Evolutionary conservation across 2,888 invertebrate species (phyloP).

Genomic region (Chironomus riparius): DNA sequence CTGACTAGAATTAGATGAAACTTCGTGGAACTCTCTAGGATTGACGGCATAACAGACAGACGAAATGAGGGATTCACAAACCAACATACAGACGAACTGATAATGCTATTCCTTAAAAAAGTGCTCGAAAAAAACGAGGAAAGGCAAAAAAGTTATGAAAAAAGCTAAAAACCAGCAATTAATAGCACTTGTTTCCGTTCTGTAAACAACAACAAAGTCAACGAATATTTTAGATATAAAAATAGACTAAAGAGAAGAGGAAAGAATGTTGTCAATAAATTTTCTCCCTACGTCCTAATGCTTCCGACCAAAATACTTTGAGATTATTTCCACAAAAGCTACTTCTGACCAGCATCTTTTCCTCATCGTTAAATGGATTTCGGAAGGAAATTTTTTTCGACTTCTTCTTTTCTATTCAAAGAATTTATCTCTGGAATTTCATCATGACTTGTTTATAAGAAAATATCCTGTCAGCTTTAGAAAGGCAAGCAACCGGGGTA

Average conservation of each 20-base stretch:
- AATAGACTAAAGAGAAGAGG: neutral
- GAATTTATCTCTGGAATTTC: neutral
- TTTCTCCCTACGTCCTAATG: neutral
- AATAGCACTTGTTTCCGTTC: conserved; percentile 3
- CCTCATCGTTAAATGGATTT: too few relatives aligned
- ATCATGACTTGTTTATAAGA: too few relatives aligned
- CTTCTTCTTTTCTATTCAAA: neutral
- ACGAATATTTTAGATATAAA: neutral
- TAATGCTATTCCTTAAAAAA: too few relatives aligned
- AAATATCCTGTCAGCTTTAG: too few relatives aligned
- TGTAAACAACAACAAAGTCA: neutral
- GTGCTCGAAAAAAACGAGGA: too few relatives aligned
- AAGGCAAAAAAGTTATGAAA: neutral
- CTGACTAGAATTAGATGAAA: too few relatives aligned
- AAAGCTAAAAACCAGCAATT: neutral
- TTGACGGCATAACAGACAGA: too few relatives aligned
- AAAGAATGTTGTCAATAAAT: neutral
- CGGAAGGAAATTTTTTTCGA: neutral
- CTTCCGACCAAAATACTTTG: neutral
- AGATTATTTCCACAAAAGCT: too few relatives aligned
- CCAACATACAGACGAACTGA: neutral
- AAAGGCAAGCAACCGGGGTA: too few relatives aligned
- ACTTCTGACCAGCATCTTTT: too few relatives aligned
- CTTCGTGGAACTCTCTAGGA: too few relatives aligned
- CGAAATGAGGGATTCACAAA: too few relatives aligned